Base-by-base conservation (phyloP, 2,113 vertebrate species). In the Cinclus cinclus region DNA sequence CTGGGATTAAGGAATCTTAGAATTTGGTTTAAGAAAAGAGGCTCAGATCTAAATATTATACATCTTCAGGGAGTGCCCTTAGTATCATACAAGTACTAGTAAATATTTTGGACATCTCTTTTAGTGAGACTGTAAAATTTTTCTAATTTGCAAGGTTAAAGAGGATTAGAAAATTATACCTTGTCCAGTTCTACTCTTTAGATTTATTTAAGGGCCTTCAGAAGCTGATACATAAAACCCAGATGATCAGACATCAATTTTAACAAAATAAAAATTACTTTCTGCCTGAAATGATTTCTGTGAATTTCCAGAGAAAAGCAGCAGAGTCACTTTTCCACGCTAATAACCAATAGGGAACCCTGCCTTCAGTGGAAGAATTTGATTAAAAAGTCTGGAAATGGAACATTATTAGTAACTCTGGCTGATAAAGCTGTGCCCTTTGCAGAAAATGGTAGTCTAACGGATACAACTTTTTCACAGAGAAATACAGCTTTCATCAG, bases 391-490 rank as follows among this genome's bases (percentile, higher is more conserved):
- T 84, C 93, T 92, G 58, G 85, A 95, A 93, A 83, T 75, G 17
- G 76, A 96, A 78, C 69, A 75, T 95, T 96, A 96, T 93, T 94
- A 92, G 85, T 93, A 87, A 86, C 42, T 90, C 79, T 79, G 90
- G 18, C 83, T 92, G 93, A 95, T 68, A 88, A 94, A 96, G 60
- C 56, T 90, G 25, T 95, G 90, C 76, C 90, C 80, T 93, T 96
- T 94, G 52, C 94, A 96, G 88, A 90, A 93, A 93, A 93, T 62
- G 73, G 58, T 42, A 73, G 47, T 77, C 94, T 90, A 97, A 92
- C 0, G 1, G 73, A 58, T 96, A 70, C 42, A 56, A 53, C n/a
- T 92, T 93, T 89, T 89, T 96, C 90, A 93, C 44, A 65, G 83
- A 92, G 85, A 81, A 75, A 89, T 83, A 11, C 58, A 90, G 62